Evolutionary conservation across 2,888 invertebrate genomes (phyloP), one percentile per base, ranked within the genome.

Genomic region (Diachrysia chrysitis): DNA sequence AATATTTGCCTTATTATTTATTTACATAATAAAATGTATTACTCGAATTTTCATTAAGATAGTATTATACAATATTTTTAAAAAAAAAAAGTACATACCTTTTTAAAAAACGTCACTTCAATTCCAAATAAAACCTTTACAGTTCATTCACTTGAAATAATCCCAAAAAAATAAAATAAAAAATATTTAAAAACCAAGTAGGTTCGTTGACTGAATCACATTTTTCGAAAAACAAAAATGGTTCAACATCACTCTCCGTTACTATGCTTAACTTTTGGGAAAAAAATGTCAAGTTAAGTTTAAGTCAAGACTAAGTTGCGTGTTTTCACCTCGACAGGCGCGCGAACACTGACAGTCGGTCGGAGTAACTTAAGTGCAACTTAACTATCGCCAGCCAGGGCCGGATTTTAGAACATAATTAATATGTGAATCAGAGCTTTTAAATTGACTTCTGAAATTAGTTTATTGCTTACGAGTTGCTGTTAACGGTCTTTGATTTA

Each of bases 191-290:
- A 83, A 79, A 81, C 79, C 84, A 78, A 79, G 71, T 65, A 58
- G 37, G 42, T 81, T 87, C 87, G 86, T 88, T 86, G 93, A 93
- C 90, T 91, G 93, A 93, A 93, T 93, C 93, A 94, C 94, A 94
- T 94, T 94, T 94, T 94, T 91, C 89, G 80, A 87, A 81, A 81
- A 86, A 87, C 87, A 93, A 94, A 94, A 93, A 94, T 94, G 93
- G 93, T 92, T 92, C 94, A 92, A 82, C 82, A 79, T 77, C 63
- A 81, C 83, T 74, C 74, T 60, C 71, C 64, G 68, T 69, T 67
- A 60, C 71, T 71, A 92, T 90, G 82, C 87, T 76, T 83, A 78
- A 76, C 79, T 82, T 79, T 59, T 69, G 80, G 59, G 58, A 67
- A 69, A 72, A 64, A 37, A 55, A 60, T 51, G 10, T 64, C 70